Conservation (phyloP, 2,797 vertebrate species). For the Rachycentron canadum region DNA sequence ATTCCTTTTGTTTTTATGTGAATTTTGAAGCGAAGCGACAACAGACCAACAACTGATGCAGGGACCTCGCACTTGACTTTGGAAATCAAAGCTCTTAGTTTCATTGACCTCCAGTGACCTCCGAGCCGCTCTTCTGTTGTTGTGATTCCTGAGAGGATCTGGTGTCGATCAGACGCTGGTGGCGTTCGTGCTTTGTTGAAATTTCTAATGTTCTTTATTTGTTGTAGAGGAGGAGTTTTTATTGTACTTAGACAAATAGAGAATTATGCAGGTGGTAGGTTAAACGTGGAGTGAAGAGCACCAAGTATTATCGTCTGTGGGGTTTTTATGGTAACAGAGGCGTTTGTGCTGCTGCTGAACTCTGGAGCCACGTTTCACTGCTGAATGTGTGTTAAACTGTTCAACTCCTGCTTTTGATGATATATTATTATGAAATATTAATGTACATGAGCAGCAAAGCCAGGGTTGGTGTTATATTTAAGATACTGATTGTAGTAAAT, state of each 20-base stretch:
- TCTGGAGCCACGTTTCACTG: background rate
- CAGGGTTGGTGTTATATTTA: constrained; percentile 27
- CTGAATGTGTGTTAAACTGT: constrained; percentile 18
- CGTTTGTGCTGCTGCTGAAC: background rate
- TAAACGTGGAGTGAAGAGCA: constrained; percentile 16
- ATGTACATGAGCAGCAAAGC: constrained; percentile 2
- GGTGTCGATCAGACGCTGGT: background rate
- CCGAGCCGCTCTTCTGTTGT: background rate
- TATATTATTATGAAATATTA: constrained; percentile 24
- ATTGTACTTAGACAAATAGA: background rate
- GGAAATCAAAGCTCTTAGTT: too few species aligned
- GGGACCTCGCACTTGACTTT: too few species aligned
- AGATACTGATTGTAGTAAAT: constrained; percentile 5
- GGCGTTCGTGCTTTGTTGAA: background rate
- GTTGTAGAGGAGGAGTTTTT: background rate
- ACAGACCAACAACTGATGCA: background rate
- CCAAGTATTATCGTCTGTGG: constrained; percentile 2
- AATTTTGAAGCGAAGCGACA: background rate
- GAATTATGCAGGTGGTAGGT: constrained; percentile 16
- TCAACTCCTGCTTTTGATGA: constrained; percentile 1
- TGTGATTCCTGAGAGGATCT: background rate
- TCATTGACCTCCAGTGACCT: background rate
- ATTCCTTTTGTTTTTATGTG: background rate
- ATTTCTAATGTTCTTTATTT: background rate
- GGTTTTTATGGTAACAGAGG: background rate